phyloP scores from a whole-genome alignment of 2,888 invertebrate species.

The Meta bourneti region DNA sequence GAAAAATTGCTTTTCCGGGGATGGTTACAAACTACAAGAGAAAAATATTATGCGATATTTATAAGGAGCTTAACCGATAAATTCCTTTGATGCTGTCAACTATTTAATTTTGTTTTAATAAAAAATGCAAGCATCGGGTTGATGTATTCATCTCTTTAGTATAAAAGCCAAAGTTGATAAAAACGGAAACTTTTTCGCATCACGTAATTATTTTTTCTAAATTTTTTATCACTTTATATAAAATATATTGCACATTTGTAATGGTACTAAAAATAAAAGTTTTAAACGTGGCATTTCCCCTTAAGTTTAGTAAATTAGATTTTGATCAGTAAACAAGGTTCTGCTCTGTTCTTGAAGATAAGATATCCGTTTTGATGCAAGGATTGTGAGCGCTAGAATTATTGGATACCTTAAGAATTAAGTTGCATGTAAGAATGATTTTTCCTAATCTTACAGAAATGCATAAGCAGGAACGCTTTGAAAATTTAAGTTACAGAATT shows the following conservation, averaged over 20 bases:
- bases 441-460: too few relatives aligned
- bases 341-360: not conserved
- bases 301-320: not conserved
- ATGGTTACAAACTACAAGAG: constrained; percentile 30
- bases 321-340: not conserved
- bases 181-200: not conserved
- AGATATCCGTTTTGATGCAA: not conserved
- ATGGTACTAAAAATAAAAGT: not conserved
- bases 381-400: not conserved
- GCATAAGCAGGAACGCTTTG: too few relatives aligned
- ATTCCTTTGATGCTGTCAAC: not conserved
- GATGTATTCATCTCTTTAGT: not conserved
- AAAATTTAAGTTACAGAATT: too few relatives aligned
- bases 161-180: not conserved
- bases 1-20: constrained; percentile 54
- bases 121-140: not conserved
- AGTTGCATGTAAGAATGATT: not conserved
- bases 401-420: not conserved
- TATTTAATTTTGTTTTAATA: not conserved
- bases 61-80: not conserved
- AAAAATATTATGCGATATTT: not conserved
- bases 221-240: not conserved
- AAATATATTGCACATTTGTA: not conserved
- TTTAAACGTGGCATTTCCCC: not conserved
- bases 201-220: not conserved